These are phyloP conservation scores for Brienomyrus longianalis DNA, from an alignment of 2,113 vertebrate genomes.

Conservation along the genomic window DNA sequence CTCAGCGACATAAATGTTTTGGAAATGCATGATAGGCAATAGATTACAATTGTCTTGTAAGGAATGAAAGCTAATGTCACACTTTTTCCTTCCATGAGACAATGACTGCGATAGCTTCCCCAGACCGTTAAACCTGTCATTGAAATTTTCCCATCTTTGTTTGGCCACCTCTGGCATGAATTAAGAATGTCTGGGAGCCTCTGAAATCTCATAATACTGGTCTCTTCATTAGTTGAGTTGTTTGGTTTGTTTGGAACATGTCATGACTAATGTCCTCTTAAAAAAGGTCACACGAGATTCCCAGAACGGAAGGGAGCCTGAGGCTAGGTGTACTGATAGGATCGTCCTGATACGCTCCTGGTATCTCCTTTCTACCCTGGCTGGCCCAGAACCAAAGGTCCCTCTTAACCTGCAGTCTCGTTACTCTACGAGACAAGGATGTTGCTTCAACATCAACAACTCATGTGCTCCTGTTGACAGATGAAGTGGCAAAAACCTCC, in stretches of 20 bases:
- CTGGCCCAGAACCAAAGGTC: neutral
- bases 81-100: neutral
- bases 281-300: neutral
- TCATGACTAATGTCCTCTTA: slow-evolving; percentile 4
- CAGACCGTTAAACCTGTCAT: neutral
- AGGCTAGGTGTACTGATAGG: neutral
- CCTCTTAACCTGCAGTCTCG: neutral
- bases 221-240: neutral
- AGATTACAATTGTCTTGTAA: neutral
- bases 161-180: slow-evolving; percentile 19
- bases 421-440: neutral
- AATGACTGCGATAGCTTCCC: neutral
- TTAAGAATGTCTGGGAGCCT: neutral
- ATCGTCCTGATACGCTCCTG: neutral
- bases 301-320: neutral
- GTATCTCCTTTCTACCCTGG: neutral
- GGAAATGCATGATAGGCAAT: neutral
- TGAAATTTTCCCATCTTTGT: slow-evolving; percentile 19
- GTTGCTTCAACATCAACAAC: neutral
- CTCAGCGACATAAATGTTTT: neutral
- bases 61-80: neutral
- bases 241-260: neutral
- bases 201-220: neutral
- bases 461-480: neutral
- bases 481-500: neutral